These are phyloP conservation scores for Coluber constrictor DNA, from an alignment of 2,797 vertebrate genomes.

Conservation along the genomic window DNA sequence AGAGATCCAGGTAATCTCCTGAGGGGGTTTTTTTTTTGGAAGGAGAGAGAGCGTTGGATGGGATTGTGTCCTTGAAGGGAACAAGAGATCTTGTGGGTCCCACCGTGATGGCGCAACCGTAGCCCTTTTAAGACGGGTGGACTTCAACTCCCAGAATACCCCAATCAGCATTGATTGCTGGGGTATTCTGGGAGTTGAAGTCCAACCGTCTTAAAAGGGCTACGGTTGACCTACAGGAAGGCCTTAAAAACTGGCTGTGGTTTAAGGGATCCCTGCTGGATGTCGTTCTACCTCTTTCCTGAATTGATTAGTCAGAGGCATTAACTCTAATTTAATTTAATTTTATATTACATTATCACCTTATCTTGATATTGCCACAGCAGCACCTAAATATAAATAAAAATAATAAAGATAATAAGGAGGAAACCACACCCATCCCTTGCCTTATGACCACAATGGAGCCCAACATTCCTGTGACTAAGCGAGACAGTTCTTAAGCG, in stretches of 20 bases:
- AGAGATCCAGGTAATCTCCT: constrained; percentile 88
- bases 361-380: not conserved
- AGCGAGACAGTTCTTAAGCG: no score
- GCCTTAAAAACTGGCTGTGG: not conserved
- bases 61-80: not conserved
- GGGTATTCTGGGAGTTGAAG: not conserved
- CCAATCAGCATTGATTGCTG: no score
- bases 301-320: not conserved
- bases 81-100: not conserved
- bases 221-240: not conserved
- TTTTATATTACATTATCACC: not conserved
- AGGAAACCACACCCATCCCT: not conserved
- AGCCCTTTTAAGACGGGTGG: not conserved
- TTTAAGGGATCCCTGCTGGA: not conserved
- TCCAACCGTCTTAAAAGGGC: not conserved
- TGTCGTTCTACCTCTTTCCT: not conserved
- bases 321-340: not conserved
- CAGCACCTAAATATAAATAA: not conserved
- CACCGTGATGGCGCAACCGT: not conserved
- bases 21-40: no score
- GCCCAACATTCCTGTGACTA: no score
- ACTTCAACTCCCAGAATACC: not conserved
- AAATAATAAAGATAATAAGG: not conserved
- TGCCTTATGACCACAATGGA: no score
- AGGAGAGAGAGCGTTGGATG: not conserved